Evolutionary conservation across 2,797 vertebrate species (phyloP).

Genomic region (Pelodytes ibericus): DNA sequence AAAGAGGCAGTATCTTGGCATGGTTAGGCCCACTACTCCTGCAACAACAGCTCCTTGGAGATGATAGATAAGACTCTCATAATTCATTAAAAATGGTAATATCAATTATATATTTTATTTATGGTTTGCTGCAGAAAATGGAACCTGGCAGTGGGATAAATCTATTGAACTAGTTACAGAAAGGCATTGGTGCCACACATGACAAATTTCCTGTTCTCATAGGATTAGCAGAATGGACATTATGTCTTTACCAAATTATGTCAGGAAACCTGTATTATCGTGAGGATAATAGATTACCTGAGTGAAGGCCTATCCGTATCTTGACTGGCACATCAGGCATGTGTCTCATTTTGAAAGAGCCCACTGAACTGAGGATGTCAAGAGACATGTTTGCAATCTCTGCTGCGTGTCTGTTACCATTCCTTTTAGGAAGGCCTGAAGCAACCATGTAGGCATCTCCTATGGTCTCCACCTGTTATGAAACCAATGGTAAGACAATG

Average conservation of each 20-base stretch:
- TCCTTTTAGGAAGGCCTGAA: constrained; percentile 81
- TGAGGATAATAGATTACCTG: constrained; percentile 66
- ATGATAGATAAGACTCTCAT: neutral
- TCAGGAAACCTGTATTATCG: too few species aligned
- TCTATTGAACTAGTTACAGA: too few species aligned
- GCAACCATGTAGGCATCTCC: constrained; percentile 87
- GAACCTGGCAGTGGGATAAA: too few species aligned
- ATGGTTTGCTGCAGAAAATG: too few species aligned
- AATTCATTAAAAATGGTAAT: neutral
- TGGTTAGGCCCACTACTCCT: constrained; percentile 82
- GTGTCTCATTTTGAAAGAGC: constrained; percentile 83
- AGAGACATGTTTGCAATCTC: constrained; percentile 87
- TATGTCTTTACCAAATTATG: too few species aligned
- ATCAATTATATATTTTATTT: too few species aligned
- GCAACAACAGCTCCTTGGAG: constrained; percentile 66
- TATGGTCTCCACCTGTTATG: constrained; percentile 81
- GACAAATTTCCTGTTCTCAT: neutral
- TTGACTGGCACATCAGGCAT: constrained; percentile 84
- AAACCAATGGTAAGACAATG: neutral
- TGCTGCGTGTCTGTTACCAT: constrained; percentile 83
- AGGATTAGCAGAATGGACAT: too few species aligned
- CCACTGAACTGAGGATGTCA: constrained; percentile 85
- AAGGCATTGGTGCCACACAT: too few species aligned
- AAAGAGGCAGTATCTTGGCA: constrained; percentile 87
- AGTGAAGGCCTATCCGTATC: constrained; percentile 85